Conservation (phyloP, 2,888 invertebrate species). For the Lochmaea crataegi region DNA sequence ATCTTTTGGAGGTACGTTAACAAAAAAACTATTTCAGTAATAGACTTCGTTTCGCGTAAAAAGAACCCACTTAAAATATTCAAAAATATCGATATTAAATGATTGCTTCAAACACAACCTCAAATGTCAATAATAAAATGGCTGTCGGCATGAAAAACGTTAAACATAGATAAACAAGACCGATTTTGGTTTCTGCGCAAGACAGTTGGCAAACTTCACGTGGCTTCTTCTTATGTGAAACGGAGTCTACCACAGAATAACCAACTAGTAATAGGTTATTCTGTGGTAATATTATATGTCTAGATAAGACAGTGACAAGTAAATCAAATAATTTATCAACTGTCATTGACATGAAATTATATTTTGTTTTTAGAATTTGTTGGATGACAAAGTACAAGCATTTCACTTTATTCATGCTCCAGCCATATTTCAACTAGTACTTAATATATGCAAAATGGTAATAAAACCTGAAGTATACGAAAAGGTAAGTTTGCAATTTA, state of each 20-base stretch:
- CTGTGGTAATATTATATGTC: no score
- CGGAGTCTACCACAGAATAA: not conserved
- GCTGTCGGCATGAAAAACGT: no score
- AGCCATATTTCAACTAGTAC: constrained; percentile 24
- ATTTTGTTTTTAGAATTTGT: constrained; percentile 32
- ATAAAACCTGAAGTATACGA: constrained; percentile 33
- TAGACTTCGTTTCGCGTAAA: no score
- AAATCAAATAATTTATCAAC: not conserved
- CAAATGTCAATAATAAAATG: no score
- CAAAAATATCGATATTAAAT: no score
- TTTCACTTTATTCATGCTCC: constrained; percentile 36
- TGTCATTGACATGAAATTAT: not conserved
- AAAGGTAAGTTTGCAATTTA: constrained; percentile 27
- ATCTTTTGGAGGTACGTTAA: not conserved
- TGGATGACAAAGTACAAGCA: constrained; percentile 25
- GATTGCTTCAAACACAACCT: no score
- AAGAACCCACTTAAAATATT: no score
- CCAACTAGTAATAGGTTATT: not conserved
- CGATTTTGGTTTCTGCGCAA: no score
- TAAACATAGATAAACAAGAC: no score
- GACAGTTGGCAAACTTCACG: no score
- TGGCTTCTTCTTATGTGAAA: no score
- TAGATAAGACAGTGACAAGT: no score
- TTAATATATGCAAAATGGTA: constrained; percentile 25
- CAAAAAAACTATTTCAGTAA: not conserved